phyloP scores from a whole-genome alignment of 1,140 invertebrate species.

The Drosophila pruinosa region DNA sequence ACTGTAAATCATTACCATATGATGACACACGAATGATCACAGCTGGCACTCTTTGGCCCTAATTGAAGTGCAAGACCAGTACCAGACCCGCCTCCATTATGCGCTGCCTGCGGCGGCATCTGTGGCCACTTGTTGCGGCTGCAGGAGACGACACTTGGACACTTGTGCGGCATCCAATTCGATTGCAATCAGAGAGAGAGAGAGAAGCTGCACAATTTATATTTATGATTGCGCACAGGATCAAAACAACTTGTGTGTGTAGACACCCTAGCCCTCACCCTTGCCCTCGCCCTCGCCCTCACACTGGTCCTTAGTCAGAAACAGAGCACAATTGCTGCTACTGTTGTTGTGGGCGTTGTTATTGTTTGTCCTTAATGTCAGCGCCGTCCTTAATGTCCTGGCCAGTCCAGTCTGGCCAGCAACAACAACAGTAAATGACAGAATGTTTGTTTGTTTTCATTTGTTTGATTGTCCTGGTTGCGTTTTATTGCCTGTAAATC shows the following conservation, averaged over 20 bases:
- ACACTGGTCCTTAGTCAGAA: neutral
- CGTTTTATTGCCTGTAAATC: slow-evolving; percentile 74
- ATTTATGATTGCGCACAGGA: slow-evolving; percentile 51
- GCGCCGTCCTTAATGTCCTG: slow-evolving; percentile 22
- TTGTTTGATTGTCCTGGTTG: slow-evolving; percentile 32
- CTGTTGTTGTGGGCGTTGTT: slow-evolving; percentile 43
- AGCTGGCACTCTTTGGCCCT: neutral
- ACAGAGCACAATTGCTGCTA: neutral
- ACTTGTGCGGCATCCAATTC: slow-evolving; percentile 6
- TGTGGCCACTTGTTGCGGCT: slow-evolving; percentile 8
- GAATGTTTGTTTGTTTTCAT: slow-evolving; percentile 5
- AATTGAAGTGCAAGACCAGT: neutral
- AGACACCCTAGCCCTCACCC: neutral
- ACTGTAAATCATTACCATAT: neutral
- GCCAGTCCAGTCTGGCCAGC: slow-evolving; percentile 23
- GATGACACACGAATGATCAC: neutral
- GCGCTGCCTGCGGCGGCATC: neutral
- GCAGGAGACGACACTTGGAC: slow-evolving; percentile 10
- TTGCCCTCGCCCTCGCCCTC: slow-evolving; percentile 5
- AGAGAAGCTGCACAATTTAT: slow-evolving; percentile 46
- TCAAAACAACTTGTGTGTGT: slow-evolving; percentile 44
- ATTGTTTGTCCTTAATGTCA: slow-evolving; percentile 39
- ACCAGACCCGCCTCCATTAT: slow-evolving; percentile 7
- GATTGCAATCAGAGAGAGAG: slow-evolving; percentile 11
- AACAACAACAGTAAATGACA: slow-evolving; percentile 3